Base-by-base conservation (phyloP, 2,113 vertebrate genomes). In the Carassius carassius region DNA sequence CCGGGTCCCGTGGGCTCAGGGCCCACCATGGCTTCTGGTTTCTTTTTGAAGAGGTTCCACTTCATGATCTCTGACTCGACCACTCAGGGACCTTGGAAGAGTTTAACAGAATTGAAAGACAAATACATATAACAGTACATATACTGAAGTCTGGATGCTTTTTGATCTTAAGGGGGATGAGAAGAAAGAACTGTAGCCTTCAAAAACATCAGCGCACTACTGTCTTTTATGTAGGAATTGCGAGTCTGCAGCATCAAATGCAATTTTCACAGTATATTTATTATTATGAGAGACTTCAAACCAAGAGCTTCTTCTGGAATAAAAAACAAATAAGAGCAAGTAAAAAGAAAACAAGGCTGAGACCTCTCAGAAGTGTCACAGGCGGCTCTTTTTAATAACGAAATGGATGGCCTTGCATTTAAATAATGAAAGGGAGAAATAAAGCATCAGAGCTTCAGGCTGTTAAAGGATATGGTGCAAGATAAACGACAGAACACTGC, bases 21-120 rank as follows among this genome's bases (percentile, higher is more conserved):
- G 0, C 91, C 92, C 62, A 88, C 88, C 0, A 91, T 69, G 0
- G 95, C 90, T 90, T 96, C 95, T 0, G 96, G 92, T 88, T 89
- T 95, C 91, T 93, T 94, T 90, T 95, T 96, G 91, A 97, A 97
- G 0, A 96, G 91, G 90, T 95, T 96, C 87, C 95, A 96, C 92
- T 95, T 96, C 97, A 99, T 99, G 91, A 89, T 94, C 41, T 86
- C 84, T 87, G 88, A 89, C 90, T 91, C 92, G 89, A 77, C 44
- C 49, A 73, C 72, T 72, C 83, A 84, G 86, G 25, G 69, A 86
- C 79, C 60, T 84, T 87, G 84, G 5, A 82, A 76, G 82, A 58
- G 29, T 41, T 70, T n/a, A 60, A 60, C 56, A n/a, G 8, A 21
- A n/a, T n/a, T n/a, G 1, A 41, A 54, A 47, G 21, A 47, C 21